Evolutionary conservation across 2,888 invertebrate genomes (phyloP), one percentile per base, ranked within the genome.

Genomic region (Crematogaster levior): DNA sequence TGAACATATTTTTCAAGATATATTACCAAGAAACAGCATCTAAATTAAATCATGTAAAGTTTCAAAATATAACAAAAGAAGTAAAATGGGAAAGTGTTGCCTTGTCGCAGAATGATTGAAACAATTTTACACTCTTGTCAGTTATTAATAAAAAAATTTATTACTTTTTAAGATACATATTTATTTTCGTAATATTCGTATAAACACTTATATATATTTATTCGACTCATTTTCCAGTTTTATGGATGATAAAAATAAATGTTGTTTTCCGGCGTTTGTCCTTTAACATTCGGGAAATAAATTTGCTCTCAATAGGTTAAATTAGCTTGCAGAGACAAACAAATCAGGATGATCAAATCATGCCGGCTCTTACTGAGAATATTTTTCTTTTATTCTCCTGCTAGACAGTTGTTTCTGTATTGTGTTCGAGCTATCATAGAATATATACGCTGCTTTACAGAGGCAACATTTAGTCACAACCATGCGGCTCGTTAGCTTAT

Each of bases 401-500:
- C 40, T 65, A 75, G 81, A 81, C 81, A 81, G 58, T 61, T 68
- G 15, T 65, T 10, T 7, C 34, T 40, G 2, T 46, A 34, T 72
- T 24, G 34, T 30, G 30, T 46, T 72, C 51, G 27, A 63, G 46
- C 58, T 51, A 21, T 60, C 21, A 48, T 73, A 82, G 58, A 84
- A 84, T 81, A 21, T 15, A 21, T 72, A 21, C 18, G 34, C 58
- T 43, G 18, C 40, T 73, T 53, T 61, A 72, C 27, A 15, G 48
- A 18, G 24, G 1, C n/a, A 30, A 58, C 51, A 68, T 65, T 82
- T 72, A 74, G 1, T 46, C 18, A 56, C 24, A 65, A 77, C 60
- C 79, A 37, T 72, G 58, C 43, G 75, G 80, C 58, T 81, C 72
- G 85, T 85, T 83, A 84, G 48, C 56, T 46, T 40, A 40, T n/a